Evolutionary conservation across 2,113 vertebrate species (phyloP), one percentile per base, ranked within the genome.

Genomic region (Salminus brasiliensis): DNA sequence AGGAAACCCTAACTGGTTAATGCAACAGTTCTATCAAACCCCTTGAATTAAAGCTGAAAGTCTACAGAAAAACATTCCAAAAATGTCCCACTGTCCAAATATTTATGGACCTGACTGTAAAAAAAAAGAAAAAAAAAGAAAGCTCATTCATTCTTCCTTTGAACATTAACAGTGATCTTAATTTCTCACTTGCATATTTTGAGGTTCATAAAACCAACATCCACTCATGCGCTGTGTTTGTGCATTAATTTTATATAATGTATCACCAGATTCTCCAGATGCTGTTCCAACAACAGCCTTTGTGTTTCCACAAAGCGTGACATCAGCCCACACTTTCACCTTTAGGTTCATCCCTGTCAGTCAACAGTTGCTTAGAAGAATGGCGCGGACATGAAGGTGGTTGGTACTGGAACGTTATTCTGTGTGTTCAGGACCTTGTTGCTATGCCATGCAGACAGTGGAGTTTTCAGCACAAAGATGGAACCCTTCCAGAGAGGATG

Each of bases 401-500:
- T 87, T 34, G 65, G 78, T 88, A 83, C 81, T 29, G 32, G 75
- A 68, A 80, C 84, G 68, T 74, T 81, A 77, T n/a, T 72, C 82
- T 84, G 83, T 84, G 91, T 89, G 89, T 86, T 94, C 67, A 74
- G 89, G 89, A 93, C 91, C 89, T 89, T 87, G 92, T 85, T 92
- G 92, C 93, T 92, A 93, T 91, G 95, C 94, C 95, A 95, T 95
- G 97, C 96, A 97, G 93, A 92, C 79, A 85, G 81, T 84, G 78
- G 71, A 81, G 68, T 72, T 83, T 55, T 83, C 68, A 76, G 80
- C 65, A 78, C 73, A 77, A 72, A 76, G 68, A 55, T 27, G 34
- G 73, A 67, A 73, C 71, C 74, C 49, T n/a, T 76, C 72, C 70
- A 65, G 62, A 59, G 76, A 79, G 41, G 49, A 32, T 21, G 43